Evolutionary conservation across 1,140 invertebrate species (phyloP), one percentile per base, ranked within the genome.

Genomic region (Meteorus sp.): DNA sequence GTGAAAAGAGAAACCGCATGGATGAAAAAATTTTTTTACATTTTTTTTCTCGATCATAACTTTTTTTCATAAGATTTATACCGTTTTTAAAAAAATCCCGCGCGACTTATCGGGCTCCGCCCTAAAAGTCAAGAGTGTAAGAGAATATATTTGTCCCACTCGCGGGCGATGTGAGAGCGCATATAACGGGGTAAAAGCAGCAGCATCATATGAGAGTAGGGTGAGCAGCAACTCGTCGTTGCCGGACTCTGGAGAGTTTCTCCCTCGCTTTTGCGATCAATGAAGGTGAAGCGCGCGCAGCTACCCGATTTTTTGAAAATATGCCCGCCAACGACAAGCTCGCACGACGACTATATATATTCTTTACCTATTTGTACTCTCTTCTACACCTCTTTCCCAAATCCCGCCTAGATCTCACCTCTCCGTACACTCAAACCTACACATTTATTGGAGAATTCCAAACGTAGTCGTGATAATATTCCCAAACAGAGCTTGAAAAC

Each of bases 261-360:
- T 35, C 37, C n/a, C n/a, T n/a, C n/a, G n/a, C n/a, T n/a, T n/a
- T 52, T 53, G 41, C 73, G 75, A 77, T 77, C 75, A 71, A 77
- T 77, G 75, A 75, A 77, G 70, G 68, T 56, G 64, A 73, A 61
- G 74, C 75, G 74, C 75, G 75, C 74, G 75, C 75, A 77, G 59
- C 67, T 68, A 61, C 65, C 53, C 60, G 66, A 68, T 76, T 77
- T 77, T 77, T 77, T 74, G 71, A 76, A 77, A 75, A 71, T 71
- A 65, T 71, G 59, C 70, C 72, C 73, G 72, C 72, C 72, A 74
- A 76, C 73, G 58, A 68, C 60, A 57, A 55, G 27, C 56, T 63
- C 67, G 62, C 59, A n/a, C n/a, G n/a, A n/a, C n/a, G n/a, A n/a
- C n/a, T 56, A 3, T 33, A 19, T 39, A 3, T 39, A n/a, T 45